Evolutionary conservation across 2,797 vertebrate species (phyloP).

Genomic region (Novumbra hubbsi): DNA sequence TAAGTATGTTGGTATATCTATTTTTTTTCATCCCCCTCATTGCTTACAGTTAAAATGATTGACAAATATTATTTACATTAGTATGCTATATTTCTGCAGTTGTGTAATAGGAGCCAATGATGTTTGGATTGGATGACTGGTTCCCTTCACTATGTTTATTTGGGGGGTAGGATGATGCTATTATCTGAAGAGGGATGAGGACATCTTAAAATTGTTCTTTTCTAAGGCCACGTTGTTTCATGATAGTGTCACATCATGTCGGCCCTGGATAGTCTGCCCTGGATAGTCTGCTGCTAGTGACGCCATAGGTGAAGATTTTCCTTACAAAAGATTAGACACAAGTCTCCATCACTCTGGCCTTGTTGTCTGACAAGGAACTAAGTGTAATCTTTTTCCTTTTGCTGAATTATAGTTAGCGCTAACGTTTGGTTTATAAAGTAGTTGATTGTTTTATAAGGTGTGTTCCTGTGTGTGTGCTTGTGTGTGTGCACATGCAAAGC

Average conservation of each 20-base stretch:
- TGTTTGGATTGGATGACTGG: not conserved
- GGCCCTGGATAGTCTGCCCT: not conserved
- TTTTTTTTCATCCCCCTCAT: too few relatives aligned
- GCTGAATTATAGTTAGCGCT: not conserved
- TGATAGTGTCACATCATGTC: not conserved
- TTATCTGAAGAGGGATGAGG: not conserved
- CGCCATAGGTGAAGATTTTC: not conserved
- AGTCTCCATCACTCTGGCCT: conserved; percentile 2
- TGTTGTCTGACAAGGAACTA: not conserved
- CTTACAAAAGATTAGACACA: not conserved
- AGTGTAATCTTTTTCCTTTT: not conserved
- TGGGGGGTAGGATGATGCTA: not conserved
- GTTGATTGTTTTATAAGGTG: not conserved
- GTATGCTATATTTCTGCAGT: not conserved
- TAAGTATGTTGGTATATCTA: too few relatives aligned
- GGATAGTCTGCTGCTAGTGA: not conserved
- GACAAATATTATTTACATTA: conserved; percentile 8
- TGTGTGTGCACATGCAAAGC: conserved; percentile 29
- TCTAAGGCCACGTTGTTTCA: not conserved
- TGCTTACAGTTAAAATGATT: too few relatives aligned
- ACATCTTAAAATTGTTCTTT: not conserved
- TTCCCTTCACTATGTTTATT: not conserved
- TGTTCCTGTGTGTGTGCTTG: not conserved
- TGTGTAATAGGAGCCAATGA: not conserved
- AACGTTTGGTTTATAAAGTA: not conserved